A percentile compares a stretch with the other conserved stretches of the same genome.
Evolutionary conservation across 2,113 vertebrate genomes (phyloP).

Genomic region (Mormoops blainvillei): DNA sequence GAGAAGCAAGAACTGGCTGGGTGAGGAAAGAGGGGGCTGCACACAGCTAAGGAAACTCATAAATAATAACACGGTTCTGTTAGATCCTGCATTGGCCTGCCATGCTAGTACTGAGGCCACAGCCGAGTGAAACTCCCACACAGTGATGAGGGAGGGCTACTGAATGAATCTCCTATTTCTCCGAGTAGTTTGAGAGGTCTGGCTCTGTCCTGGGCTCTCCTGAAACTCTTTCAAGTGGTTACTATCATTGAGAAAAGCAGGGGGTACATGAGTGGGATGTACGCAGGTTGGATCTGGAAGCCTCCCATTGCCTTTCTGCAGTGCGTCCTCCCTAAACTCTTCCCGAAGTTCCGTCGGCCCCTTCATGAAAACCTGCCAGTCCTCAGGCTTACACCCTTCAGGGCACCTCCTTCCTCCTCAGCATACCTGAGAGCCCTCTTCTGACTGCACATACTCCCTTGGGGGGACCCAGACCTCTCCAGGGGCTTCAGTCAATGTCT

Average conservation of each 20-base stretch:
- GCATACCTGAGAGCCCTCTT: background rate
- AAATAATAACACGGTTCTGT: background rate
- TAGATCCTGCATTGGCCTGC: background rate
- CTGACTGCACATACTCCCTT: background rate
- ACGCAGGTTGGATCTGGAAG: background rate
- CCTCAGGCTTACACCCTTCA: background rate
- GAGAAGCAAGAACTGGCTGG: background rate
- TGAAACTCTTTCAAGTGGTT: background rate
- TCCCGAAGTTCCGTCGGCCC: background rate
- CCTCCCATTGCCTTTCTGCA: background rate
- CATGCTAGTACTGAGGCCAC: background rate
- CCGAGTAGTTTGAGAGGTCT: background rate
- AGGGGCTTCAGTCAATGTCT: background rate
- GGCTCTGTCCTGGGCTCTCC: background rate
- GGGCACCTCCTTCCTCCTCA: background rate
- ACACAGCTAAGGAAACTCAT: background rate
- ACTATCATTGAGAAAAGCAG: fast-evolving
- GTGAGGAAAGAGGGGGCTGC: background rate
- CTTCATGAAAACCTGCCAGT: background rate
- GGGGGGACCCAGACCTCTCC: background rate
- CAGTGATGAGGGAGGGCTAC: background rate
- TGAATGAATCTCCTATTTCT: background rate
- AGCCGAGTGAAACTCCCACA: background rate
- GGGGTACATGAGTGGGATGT: background rate
- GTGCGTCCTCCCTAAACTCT: background rate